Conservation (phyloP, 2,888 invertebrate species). For the Napeogenes sylphis region DNA sequence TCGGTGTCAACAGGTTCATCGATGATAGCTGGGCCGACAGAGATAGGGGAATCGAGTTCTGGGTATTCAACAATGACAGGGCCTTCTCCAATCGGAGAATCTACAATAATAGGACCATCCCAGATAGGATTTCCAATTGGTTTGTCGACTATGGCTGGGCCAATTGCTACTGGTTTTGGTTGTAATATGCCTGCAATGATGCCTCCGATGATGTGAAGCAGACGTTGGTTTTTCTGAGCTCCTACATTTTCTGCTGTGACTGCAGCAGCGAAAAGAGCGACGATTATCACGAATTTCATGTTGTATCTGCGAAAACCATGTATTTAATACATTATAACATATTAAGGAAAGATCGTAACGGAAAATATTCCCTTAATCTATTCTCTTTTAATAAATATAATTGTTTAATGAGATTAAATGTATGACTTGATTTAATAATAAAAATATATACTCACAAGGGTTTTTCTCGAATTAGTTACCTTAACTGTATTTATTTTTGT, state of each 20-base stretch:
- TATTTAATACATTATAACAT: neutral
- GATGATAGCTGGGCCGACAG: constrained; percentile 39
- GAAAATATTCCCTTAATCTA: too few relatives aligned
- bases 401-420: too few relatives aligned
- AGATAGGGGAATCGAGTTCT: constrained; percentile 24
- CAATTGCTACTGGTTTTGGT: constrained; percentile 9
- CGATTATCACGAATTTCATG: constrained; percentile 55
- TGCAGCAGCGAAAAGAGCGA: constrained; percentile 33
- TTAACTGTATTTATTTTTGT: too few relatives aligned
- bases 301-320: constrained; percentile 38
- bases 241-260: constrained; percentile 35
- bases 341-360: too few relatives aligned
- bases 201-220: constrained; percentile 18
- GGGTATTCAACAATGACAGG: constrained; percentile 31
- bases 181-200: constrained; percentile 33
- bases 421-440: too few relatives aligned
- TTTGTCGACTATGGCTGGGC: constrained; percentile 30
- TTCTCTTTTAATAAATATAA: too few relatives aligned
- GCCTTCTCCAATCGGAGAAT: constrained; percentile 30
- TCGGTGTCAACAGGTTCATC: constrained; percentile 34
- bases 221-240: constrained; percentile 23
- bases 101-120: constrained; percentile 9
- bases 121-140: neutral
- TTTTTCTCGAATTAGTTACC: too few relatives aligned
- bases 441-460: too few relatives aligned